A percentile compares a stretch with the other conserved stretches of the same genome.
Evolutionary conservation across 2,113 vertebrate species (phyloP).

Genomic region (Elgaria multicarinata): DNA sequence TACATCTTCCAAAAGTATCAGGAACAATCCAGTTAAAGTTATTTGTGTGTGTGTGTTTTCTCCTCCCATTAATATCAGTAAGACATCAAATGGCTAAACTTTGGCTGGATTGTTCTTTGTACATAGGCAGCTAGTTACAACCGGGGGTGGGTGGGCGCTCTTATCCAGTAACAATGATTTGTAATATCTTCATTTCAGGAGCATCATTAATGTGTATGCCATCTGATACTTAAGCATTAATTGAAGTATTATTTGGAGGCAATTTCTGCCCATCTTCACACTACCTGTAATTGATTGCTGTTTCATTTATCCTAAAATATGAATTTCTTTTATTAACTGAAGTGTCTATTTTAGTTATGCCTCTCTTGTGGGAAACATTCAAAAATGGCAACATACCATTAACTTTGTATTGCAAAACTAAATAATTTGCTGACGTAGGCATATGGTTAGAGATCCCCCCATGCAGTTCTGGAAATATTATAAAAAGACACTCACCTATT

Average conservation of each 20-base stretch:
- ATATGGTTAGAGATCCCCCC: neutral
- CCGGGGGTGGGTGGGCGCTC: no score
- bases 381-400: neutral
- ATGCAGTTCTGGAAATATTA: neutral
- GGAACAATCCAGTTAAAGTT: neutral
- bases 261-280: neutral
- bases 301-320: neutral
- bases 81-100: neutral
- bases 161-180: neutral
- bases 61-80: neutral
- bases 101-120: no score
- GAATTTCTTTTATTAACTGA: neutral
- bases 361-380: neutral
- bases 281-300: neutral
- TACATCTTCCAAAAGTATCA: neutral
- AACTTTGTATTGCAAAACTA: rapidly evolving
- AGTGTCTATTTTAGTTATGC: neutral
- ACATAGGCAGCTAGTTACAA: neutral
- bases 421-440: neutral
- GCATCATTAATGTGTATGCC: neutral
- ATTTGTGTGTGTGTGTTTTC: neutral
- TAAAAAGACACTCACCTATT: slow-evolving; percentile 87
- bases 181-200: neutral
- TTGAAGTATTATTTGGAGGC: neutral
- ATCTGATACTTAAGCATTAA: neutral